A percentile compares a stretch with the other conserved stretches of the same genome.
These are phyloP conservation scores for Ochropleura leucogaster DNA, from an alignment of 2,888 invertebrate species.

Conservation along the genomic window DNA sequence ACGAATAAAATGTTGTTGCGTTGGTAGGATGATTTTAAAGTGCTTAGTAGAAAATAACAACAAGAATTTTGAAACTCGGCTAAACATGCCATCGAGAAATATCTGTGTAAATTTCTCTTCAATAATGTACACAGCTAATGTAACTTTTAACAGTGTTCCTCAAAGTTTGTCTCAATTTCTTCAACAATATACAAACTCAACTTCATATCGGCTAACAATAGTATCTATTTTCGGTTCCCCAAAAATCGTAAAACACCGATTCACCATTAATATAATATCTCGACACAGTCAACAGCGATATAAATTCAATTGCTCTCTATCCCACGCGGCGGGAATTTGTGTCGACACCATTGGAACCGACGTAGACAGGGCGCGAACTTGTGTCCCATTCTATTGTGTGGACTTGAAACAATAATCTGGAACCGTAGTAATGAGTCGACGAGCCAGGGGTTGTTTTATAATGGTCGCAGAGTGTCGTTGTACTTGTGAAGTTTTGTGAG, in stretches of 20 bases:
- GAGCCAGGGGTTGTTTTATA: conserved; percentile 72
- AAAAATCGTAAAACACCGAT: not conserved
- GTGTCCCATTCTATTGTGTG: conserved; percentile 86
- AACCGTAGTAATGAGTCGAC: conserved; percentile 85
- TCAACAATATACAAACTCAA: not conserved
- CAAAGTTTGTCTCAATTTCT: not conserved
- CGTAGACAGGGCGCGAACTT: conserved; percentile 84
- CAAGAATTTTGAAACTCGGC: too few species aligned
- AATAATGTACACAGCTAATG: not conserved
- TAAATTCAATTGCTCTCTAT: conserved; percentile 13
- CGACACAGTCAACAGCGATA: not conserved
- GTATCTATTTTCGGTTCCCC: not conserved
- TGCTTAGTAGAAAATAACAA: too few species aligned
- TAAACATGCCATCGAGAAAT: too few species aligned
- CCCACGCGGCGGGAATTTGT: conserved; percentile 25
- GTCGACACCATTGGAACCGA: conserved; percentile 71
- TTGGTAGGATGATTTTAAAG: too few species aligned
- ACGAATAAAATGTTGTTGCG: too few species aligned
- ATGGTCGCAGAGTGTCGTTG: conserved; percentile 62
- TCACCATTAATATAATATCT: not conserved
- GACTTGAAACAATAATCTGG: conserved; percentile 88
- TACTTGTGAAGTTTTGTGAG: conserved; percentile 9
- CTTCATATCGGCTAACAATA: not conserved
- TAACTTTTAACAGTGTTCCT: not conserved
- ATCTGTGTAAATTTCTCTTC: too few species aligned